These are phyloP conservation scores for Ommatoiulus sabulosus DNA, from an alignment of 2,888 invertebrate genomes.

Conservation along the genomic window DNA sequence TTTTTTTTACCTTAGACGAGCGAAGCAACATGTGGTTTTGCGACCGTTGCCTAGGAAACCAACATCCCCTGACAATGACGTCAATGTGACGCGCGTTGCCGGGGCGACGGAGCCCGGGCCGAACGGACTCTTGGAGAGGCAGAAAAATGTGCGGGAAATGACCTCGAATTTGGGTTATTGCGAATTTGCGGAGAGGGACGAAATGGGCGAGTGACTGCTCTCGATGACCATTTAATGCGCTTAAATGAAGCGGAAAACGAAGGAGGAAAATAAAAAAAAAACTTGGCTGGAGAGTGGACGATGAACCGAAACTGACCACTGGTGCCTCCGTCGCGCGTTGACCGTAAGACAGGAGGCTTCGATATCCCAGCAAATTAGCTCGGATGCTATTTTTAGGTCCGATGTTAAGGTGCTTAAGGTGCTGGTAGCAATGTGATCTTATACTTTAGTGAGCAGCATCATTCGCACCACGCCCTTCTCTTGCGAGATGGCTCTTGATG, in stretches of 20 bases:
- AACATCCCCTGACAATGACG: constrained; percentile 20
- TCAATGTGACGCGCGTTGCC: constrained; percentile 24
- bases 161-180: constrained; percentile 16
- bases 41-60: neutral
- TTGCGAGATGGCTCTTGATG: too few relatives aligned
- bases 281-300: neutral
- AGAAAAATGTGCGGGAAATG: neutral
- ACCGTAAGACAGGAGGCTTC: neutral
- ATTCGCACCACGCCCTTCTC: too few relatives aligned
- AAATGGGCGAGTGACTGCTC: neutral
- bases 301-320: constrained; percentile 3
- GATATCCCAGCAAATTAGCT: neutral
- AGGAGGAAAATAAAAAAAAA: neutral
- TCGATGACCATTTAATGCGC: neutral
- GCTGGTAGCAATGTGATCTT: too few relatives aligned
- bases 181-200: too few relatives aligned
- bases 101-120: neutral
- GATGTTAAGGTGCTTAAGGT: too few relatives aligned
- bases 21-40: neutral
- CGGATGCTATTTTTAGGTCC: neutral
- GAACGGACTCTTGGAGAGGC: neutral
- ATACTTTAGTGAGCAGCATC: too few relatives aligned
- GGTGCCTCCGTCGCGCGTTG: neutral
- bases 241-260: neutral
- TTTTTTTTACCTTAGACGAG: neutral